Evolutionary conservation across 1,140 invertebrate genomes (phyloP), one percentile per base, ranked within the genome.

Genomic region (Drosophila ercepeae): DNA sequence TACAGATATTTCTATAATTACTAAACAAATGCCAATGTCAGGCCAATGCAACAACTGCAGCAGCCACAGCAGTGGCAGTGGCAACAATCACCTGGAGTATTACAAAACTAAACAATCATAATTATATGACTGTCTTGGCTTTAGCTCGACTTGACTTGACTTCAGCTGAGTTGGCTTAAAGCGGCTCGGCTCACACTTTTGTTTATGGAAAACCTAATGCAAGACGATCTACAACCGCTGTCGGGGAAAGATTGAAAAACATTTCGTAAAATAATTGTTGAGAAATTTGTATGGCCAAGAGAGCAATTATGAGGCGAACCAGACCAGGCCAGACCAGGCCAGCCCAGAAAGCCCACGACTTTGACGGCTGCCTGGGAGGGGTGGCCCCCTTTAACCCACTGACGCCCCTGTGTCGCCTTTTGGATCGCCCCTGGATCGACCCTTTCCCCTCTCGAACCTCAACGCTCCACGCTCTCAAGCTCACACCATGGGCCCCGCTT

Each of bases 181-280:
- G 74, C 78, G 54, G 50, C 46, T 84, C 78, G 54, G 50, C 46
- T 84, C 76, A 86, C 79, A 84, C 79, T 86, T 83, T 84, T 75
- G 79, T 59, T 67, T 51, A 67, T 75, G 65, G 65, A 86, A 78
- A 84, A 86, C 45, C 60, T 52, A 72, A 81, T 65, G 55, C 76
- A 69, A 79, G 50, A 58, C 59, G 53, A 57, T 50, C 52, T 21
- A 25, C 44, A 32, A 18, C 57, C 32, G 34, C 25, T 50, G 39
- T 39, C 36, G 36, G 42, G 13, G 36, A 21, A 68, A 55, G 63
- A 86, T 84, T 86, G 81, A 86, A 84, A 84, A 86, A 64, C 81
- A 84, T 84, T 84, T 81, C 76, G 55, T 73, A 77, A 84, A 84
- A 81, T 84, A 84, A 86, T 86, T 86, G 81, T 84, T 84, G 81